phyloP scores from a whole-genome alignment of 2,888 invertebrate genomes.

The Aromia moschata region DNA sequence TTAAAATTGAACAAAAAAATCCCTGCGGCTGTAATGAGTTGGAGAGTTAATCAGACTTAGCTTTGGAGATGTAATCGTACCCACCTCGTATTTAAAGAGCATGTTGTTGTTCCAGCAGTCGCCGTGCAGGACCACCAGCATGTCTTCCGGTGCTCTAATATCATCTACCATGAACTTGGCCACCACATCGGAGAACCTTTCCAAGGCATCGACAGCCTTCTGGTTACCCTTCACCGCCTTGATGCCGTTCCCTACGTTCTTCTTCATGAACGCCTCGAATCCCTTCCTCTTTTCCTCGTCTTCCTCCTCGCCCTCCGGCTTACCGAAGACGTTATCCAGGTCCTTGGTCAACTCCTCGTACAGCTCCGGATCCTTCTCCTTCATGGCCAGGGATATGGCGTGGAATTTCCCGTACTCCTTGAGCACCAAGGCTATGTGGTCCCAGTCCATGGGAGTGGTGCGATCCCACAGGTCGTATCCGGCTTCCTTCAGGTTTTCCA shows the following conservation, averaged over 20 bases:
- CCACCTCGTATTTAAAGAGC: background rate
- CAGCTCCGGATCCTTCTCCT: conserved; percentile 44
- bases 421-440: conserved; percentile 18
- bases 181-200: background rate
- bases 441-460: conserved; percentile 46
- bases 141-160: background rate
- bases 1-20: too few relatives aligned
- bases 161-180: background rate
- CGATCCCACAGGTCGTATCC: conserved; percentile 48
- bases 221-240: background rate
- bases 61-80: too few relatives aligned
- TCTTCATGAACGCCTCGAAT: background rate
- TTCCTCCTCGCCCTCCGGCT: background rate
- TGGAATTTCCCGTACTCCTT: background rate
- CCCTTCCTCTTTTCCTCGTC: too few relatives aligned
- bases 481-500: conserved; percentile 48
- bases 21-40: too few relatives aligned
- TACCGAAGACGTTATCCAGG: background rate
- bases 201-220: background rate
- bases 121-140: background rate
- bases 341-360: conserved; percentile 34
- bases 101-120: background rate
- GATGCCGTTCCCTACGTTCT: background rate
- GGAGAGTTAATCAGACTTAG: too few relatives aligned
- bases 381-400: background rate